phyloP scores from a whole-genome alignment of 2,888 invertebrate genomes.

The Yponomeuta sedellus region DNA sequence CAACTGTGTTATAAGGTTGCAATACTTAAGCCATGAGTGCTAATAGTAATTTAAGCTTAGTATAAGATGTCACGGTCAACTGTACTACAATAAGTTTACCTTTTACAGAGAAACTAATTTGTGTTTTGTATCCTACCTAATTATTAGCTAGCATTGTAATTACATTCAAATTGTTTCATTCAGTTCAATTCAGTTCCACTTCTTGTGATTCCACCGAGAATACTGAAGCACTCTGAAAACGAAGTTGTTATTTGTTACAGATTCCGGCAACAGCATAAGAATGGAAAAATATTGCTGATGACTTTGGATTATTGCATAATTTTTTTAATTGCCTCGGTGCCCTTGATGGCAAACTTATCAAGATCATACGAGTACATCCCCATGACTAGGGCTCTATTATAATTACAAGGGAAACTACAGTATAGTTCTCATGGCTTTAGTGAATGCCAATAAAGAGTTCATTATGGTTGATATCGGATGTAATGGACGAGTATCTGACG shows the following conservation, averaged over 20 bases:
- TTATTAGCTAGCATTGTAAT: no score
- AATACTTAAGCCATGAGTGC: no score
- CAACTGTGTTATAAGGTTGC: no score
- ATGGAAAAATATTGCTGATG: slow-evolving; percentile 23
- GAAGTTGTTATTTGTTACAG: slow-evolving; percentile 22
- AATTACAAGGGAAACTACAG: slow-evolving; percentile 28
- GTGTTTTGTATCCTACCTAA: no score
- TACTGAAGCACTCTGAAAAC: slow-evolving; percentile 9
- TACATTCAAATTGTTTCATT: no score
- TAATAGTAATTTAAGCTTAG: no score
- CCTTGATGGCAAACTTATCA: slow-evolving; percentile 17
- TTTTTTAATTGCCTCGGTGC: slow-evolving; percentile 18
- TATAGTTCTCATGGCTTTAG: slow-evolving; percentile 28
- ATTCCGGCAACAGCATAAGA: slow-evolving; percentile 27
- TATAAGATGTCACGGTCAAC: no score
- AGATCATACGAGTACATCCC: slow-evolving; percentile 9
- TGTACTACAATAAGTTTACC: no score
- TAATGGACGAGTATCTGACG: slow-evolving; percentile 27
- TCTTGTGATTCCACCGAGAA: slow-evolving; percentile 2
- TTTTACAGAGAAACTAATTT: no score
- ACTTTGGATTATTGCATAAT: slow-evolving; percentile 23
- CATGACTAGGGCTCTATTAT: slow-evolving; percentile 24
- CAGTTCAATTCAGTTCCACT: no score
- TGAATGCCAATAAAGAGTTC: slow-evolving; percentile 21
- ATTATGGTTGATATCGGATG: slow-evolving; percentile 25